Evolutionary conservation across 2,797 vertebrate genomes (phyloP).

Genomic region (Peromyscus nudipes): DNA sequence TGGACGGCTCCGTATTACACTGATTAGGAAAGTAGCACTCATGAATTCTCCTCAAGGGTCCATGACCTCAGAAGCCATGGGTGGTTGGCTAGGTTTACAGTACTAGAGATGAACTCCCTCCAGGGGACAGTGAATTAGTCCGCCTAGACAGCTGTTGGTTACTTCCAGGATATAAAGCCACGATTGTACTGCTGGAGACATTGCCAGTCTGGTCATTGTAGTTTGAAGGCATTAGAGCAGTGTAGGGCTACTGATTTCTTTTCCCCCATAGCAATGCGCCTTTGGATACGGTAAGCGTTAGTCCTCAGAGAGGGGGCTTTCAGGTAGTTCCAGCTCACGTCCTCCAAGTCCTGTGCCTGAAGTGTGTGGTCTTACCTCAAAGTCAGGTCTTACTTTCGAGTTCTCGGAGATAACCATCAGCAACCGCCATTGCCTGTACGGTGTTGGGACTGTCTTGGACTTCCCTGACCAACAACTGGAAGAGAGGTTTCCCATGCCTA

Average conservation of each 20-base stretch:
- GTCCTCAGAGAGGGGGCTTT: neutral
- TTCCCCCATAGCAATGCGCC: neutral
- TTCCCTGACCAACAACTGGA: neutral
- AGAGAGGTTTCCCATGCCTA: neutral
- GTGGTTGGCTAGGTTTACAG: neutral
- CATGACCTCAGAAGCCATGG: neutral
- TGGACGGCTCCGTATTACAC: neutral
- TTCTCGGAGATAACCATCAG: neutral
- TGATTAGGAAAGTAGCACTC: neutral
- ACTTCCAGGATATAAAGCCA: neutral
- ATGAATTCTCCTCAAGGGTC: neutral
- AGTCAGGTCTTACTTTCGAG: too few species aligned
- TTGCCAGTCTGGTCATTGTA: neutral
- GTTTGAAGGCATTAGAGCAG: neutral
- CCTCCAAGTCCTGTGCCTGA: too few species aligned
- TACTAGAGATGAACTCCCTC: neutral
- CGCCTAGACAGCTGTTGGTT: neutral
- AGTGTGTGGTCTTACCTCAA: neutral
- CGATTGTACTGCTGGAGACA: neutral
- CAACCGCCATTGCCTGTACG: neutral
- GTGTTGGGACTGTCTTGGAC: neutral
- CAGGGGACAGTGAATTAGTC: neutral
- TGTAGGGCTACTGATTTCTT: neutral
- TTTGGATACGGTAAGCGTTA: neutral
- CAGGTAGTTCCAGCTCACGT: neutral